These are phyloP conservation scores for Myiotriccus ornatus DNA, from an alignment of 2,797 vertebrate species.

Conservation along the genomic window DNA sequence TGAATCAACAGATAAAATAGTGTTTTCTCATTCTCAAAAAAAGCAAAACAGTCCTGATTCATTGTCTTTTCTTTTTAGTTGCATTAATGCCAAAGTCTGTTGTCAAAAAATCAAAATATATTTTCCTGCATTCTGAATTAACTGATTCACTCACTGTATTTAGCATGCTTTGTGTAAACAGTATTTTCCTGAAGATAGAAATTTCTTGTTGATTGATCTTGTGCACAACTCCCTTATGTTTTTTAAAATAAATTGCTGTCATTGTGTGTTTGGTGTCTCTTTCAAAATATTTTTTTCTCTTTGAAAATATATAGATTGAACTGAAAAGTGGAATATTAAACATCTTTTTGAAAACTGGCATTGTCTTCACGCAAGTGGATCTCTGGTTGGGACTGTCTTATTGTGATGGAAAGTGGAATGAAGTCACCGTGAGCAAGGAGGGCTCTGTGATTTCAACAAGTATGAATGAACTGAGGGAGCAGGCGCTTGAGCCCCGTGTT, in stretches of 20 bases:
- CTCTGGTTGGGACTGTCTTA: constrained; percentile 87
- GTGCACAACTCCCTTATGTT: background rate
- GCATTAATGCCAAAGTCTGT: background rate
- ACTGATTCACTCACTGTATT: background rate
- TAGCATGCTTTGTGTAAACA: background rate
- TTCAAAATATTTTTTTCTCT: background rate
- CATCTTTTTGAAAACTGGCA: constrained; percentile 76
- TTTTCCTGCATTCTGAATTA: background rate
- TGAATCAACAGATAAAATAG: constrained; percentile 54
- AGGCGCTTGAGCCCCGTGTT: background rate
- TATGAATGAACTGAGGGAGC: constrained; percentile 79
- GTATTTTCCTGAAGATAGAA: background rate
- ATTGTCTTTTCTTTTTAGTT: background rate
- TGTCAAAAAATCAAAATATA: background rate
- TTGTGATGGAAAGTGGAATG: constrained; percentile 89
- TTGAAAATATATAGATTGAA: constrained; percentile 77
- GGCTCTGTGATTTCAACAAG: constrained; percentile 73
- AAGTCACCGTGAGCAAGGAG: constrained; percentile 77
- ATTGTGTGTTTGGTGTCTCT: background rate
- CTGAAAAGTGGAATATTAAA: constrained; percentile 85
- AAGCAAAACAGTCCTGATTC: constrained; percentile 1
- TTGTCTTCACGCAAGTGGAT: constrained; percentile 75
- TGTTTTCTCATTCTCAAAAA: constrained; percentile 64
- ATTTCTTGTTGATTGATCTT: background rate
- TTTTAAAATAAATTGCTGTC: background rate